Base-by-base conservation (phyloP, 1,140 invertebrate species). In the Diorhabda elongata region DNA sequence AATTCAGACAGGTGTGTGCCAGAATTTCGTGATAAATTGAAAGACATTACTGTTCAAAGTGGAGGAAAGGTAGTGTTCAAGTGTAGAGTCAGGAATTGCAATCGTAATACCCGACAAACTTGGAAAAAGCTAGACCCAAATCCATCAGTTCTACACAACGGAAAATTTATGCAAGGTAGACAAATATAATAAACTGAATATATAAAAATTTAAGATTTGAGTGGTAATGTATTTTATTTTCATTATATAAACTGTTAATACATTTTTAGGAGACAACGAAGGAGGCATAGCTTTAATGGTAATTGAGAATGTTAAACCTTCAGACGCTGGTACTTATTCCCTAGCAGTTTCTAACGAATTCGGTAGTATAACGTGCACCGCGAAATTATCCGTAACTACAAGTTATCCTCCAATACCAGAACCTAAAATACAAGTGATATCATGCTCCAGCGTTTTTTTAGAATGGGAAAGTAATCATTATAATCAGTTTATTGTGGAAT, bases 271-370 rank as follows among this genome's bases (percentile, higher is more conserved):
- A 6, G 77, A 85, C 42, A 78, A 78, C 1, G 76, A 82, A n/a
- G 84, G 86, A 72, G 84, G 84, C 1, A 74, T 83, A 42, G 84
- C 84, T 3, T 78, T 82, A 3, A 78, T 87, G 11, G 82, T 82
- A 0, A 84, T 87, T 26, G 84, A 84, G 71, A 82, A 85, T 63
- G 83, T 81, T 42, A 85, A 84, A 62, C 78, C 83, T 0, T 82
- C 85, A 2, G 89, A 90, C 77, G 85, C 87, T 5, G 89, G 89
- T 26, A 83, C 85, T 5, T 90, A 90, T 78, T 82, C 84, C 26
- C 89, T 88, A 75, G 84, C 83, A 3, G 77, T 89, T 3, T 85
- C 85, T 47, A 87, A 88, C 72, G 87, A 88, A 45, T 82, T 83
- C 57, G 88, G 87, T n/a, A 85, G 85, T 5, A 82, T 83, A 7